Evolutionary conservation across 2,888 invertebrate species (phyloP).

Genomic region (Trisateles emortualis): DNA sequence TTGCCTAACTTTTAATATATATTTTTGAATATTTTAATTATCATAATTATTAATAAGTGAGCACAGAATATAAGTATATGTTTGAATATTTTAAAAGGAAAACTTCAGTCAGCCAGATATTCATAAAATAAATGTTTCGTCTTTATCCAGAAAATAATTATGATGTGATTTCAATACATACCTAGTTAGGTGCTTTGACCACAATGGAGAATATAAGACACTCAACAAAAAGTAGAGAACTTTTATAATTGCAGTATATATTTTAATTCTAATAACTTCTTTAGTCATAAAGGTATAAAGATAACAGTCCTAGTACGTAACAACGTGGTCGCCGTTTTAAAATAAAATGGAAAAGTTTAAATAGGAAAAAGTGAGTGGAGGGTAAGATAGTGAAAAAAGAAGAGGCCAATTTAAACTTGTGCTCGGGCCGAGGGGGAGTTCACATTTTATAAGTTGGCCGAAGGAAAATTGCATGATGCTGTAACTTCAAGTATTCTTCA

Average conservation of each 20-base stretch:
- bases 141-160: too few species aligned
- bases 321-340: conserved; percentile 66
- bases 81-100: too few species aligned
- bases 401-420: conserved; percentile 82
- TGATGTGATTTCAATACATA: too few species aligned
- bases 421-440: conserved; percentile 65
- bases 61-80: too few species aligned
- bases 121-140: too few species aligned
- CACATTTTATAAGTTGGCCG: conserved; percentile 76
- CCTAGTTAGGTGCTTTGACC: too few species aligned
- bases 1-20: too few species aligned
- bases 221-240: too few species aligned
- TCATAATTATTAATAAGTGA: too few species aligned
- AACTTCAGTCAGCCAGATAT: too few species aligned
- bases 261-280: conserved; percentile 1
- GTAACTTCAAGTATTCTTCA: conserved; percentile 63
- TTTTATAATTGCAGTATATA: neutral
- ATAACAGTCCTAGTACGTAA: conserved; percentile 52
- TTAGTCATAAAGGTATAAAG: conserved; percentile 42
- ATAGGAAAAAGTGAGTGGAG: conserved; percentile 82
- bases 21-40: too few species aligned
- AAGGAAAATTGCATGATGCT: conserved; percentile 72
- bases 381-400: conserved; percentile 83
- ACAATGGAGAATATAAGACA: too few species aligned
- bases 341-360: conserved; percentile 84